These are phyloP conservation scores for Scomber scombrus DNA, from an alignment of 2,113 vertebrate genomes.

Conservation along the genomic window DNA sequence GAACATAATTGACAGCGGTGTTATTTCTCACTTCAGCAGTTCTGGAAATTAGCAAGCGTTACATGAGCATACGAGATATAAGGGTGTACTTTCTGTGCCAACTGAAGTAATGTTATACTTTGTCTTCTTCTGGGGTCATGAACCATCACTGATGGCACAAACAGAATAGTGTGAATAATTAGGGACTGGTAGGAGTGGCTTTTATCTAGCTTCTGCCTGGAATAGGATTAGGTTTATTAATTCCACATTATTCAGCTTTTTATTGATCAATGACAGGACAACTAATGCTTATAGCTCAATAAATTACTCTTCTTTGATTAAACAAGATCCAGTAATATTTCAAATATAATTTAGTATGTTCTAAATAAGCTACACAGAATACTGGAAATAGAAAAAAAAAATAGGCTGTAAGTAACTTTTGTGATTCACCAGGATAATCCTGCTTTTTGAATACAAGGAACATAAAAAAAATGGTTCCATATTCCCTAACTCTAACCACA, in stretches of 20 bases:
- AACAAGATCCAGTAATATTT: neutral
- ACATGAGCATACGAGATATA: slow-evolving; percentile 5
- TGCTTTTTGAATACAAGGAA: neutral
- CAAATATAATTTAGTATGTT: neutral
- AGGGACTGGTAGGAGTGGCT: slow-evolving; percentile 7
- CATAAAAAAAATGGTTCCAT: slow-evolving; percentile 22
- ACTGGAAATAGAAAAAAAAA: neutral
- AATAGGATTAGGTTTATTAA: neutral
- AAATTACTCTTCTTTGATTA: neutral
- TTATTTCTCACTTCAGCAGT: slow-evolving; percentile 44
- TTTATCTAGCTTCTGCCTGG: neutral
- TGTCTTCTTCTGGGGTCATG: neutral
- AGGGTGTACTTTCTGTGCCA: neutral
- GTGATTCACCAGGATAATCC: slow-evolving; percentile 1
- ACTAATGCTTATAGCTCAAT: neutral
- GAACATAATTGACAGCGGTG: slow-evolving; percentile 30
- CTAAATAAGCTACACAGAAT: neutral
- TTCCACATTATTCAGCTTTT: neutral
- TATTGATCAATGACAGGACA: neutral
- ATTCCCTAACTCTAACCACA: slow-evolving; percentile 36
- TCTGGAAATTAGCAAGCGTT: slow-evolving; percentile 39
- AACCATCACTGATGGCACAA: neutral
- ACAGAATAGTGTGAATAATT: slow-evolving; percentile 14
- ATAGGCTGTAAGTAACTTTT: neutral
- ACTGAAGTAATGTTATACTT: slow-evolving; percentile 2